Evolutionary conservation across 1,140 invertebrate species (phyloP), one percentile per base, ranked within the genome.

Genomic region (Drosophila santomea): DNA sequence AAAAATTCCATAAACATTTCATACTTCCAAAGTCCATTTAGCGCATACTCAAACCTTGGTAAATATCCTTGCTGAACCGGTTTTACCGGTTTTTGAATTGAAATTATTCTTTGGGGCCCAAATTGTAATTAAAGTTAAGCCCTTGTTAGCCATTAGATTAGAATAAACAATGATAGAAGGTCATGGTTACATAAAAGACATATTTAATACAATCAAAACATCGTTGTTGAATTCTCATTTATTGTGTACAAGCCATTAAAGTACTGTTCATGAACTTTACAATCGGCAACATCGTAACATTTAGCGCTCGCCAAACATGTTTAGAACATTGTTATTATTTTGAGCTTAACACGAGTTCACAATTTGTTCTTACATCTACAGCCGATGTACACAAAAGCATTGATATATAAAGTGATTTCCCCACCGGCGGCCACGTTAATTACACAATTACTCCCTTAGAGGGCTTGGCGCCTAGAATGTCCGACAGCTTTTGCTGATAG

Each of bases 401-500:
- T 35, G 45, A 39, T 56, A 74, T 75, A 58, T 59, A 79, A 82
- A 71, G 43, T 51, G 56, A 44, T 61, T 43, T 56, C 20, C 47
- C 55, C 50, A 17, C 32, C 48, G 57, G 36, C 35, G 57, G 45
- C 36, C 63, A 36, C 41, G 43, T 35, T 48, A 25, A 60, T 80
- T 80, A 92, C 47, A 92, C 91, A 76, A 91, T 75, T 67, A 92
- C 74, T 50, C 92, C 91, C 52, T 86, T 83, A 20, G 91, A 79
- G 17, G 91, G 90, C 78, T 92, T 92, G 36, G 91, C 71, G 60
- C 94, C 94, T 32, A 94, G 77, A 38, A 94, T 94, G 61, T 94
- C 93, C 32, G 94, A 93, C n/a, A 94, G 89, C 59, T 93, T 93
- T 62, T 93, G 92, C 41, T 94, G 92, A 66, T 93, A 93, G 50